Base-by-base conservation (phyloP, 2,797 vertebrate species). In the Emydoidea blandingii region DNA sequence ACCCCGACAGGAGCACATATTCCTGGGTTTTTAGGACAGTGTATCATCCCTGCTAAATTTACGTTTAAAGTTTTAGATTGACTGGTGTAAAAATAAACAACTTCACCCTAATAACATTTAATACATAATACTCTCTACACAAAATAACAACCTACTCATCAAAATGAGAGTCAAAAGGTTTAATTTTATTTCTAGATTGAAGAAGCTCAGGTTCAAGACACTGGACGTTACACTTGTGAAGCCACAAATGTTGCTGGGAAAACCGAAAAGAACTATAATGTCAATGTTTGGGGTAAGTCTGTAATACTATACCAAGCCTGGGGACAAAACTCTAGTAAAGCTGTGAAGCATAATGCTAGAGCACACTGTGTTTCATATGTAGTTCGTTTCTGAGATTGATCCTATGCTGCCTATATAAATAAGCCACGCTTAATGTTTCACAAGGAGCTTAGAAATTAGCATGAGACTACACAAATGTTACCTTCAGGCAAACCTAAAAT, bases 221-320 rank as follows among this genome's bases (percentile, higher is more conserved):
- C 98, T 4, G 99, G 99, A 91, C 99, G 99, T 74, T 99, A 99
- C 84, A 99, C 99, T n/a, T 99, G 99, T 9, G 99, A 99, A 97
- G 99, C 99, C 5, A 99, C 98, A 44, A 99, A 99, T 62, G 93
- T 99, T 86, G 99, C 99, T 76, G 99, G 99, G 52, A 99, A 99
- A 98, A 99, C 98, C 2, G 99, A 99, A 95, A 99, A 99, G 97
- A 99, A 99, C 97, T 99, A 99, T 92, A 99, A 99, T 96, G 98
- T 99, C 82, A 99, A 99, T 86, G 98, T 99, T 50, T 99, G 98
- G 99, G 99, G 99, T 99, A 97, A 99, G 99, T 97, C 80, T 91
- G 44, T 65, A 79, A 79, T 19, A 59, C 87, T 93, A 50, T 81
- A 47, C 21, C 15, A 27, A 86, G 79, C 86, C 56, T 3, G 37